Conservation (phyloP, 2,113 vertebrate genomes). For the Embiotoca jacksoni region DNA sequence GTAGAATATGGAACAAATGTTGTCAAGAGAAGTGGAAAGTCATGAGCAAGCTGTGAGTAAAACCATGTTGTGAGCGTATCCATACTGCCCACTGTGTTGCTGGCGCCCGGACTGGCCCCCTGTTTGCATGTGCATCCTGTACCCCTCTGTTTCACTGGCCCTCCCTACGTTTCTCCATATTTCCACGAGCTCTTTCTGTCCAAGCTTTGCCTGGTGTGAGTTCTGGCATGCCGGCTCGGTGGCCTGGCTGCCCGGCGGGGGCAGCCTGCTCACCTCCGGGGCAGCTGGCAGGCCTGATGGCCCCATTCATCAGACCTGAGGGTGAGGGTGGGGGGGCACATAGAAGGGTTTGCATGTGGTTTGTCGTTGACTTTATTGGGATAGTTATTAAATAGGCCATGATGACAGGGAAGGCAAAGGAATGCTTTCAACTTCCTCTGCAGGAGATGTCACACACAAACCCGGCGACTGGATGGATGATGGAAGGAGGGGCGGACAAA, state of each 20-base stretch:
- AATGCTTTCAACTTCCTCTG: constrained; percentile 82
- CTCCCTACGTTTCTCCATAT: constrained; percentile 73
- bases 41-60: constrained; percentile 65
- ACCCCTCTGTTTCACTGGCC: constrained; percentile 73
- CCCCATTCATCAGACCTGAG: constrained; percentile 80
- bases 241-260: constrained; percentile 72
- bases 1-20: constrained; percentile 52
- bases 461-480: constrained; percentile 60
- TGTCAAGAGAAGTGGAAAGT: constrained; percentile 71
- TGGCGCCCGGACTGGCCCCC: constrained; percentile 67
- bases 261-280: constrained; percentile 84
- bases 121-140: constrained; percentile 76
- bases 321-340: constrained; percentile 54
- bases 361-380: constrained; percentile 82
- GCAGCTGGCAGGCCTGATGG: constrained; percentile 87
- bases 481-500: constrained; percentile 48
- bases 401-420: constrained; percentile 79
- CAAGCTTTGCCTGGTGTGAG: constrained; percentile 79
- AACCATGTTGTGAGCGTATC: constrained; percentile 70
- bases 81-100: constrained; percentile 70
- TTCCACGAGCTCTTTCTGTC: constrained; percentile 73
- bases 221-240: constrained; percentile 77
- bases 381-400: constrained; percentile 84
- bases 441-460: constrained; percentile 75
- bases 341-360: constrained; percentile 40